Evolutionary conservation across 2,113 vertebrate species (phyloP).

Genomic region (Phasianus colchicus): DNA sequence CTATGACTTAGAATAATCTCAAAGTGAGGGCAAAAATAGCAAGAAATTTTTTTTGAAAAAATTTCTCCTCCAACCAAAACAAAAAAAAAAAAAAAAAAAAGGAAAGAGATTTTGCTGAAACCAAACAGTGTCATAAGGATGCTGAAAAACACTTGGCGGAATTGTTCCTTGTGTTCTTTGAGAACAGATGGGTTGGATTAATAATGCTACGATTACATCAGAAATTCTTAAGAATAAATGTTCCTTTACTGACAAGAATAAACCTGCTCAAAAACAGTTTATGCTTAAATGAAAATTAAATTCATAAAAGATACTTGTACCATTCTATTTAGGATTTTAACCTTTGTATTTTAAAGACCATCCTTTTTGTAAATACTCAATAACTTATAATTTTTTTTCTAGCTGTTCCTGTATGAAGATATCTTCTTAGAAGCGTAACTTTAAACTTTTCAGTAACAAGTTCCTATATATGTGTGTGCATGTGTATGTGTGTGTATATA

Average conservation of each 20-base stretch:
- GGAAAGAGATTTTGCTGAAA: not conserved
- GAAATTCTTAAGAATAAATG: not conserved
- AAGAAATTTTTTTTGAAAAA: not conserved
- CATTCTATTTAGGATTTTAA: not conserved
- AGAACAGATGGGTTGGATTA: not conserved
- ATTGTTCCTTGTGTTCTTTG: not conserved
- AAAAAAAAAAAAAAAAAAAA: not conserved
- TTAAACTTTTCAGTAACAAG: not conserved
- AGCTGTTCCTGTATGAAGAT: not conserved
- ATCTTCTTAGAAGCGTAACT: not conserved
- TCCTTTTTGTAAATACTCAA: not conserved
- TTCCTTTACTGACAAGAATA: not conserved
- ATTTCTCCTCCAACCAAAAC: not conserved
- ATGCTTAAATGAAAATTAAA: not conserved
- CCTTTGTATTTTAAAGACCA: not conserved
- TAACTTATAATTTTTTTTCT: not conserved
- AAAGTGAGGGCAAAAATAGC: not conserved
- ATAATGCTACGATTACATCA: not conserved
- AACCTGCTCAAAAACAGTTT: not conserved
- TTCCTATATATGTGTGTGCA: not conserved
- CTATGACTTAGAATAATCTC: not conserved
- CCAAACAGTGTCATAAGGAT: not conserved
- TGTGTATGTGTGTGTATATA: not conserved
- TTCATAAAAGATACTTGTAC: not conserved
- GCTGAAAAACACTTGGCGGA: not conserved